These are phyloP conservation scores for Poecilia wingei DNA, from an alignment of 2,797 vertebrate genomes.

Conservation along the genomic window DNA sequence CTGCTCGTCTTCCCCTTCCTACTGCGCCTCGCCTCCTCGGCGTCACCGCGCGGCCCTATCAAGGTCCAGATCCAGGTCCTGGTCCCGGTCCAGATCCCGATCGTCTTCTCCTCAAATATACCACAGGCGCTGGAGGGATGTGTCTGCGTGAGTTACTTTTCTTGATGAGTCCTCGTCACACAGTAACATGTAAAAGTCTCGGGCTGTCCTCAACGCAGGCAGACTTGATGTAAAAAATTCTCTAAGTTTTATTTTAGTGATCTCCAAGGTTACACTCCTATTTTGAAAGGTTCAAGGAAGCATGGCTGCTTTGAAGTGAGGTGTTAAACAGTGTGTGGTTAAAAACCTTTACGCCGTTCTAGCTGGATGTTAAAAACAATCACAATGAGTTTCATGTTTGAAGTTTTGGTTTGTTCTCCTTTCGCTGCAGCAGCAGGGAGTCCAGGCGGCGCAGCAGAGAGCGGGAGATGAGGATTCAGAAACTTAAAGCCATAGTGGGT, in stretches of 20 bases:
- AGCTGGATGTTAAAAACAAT: neutral
- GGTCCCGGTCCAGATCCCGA: slow-evolving; percentile 65
- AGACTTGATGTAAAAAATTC: neutral
- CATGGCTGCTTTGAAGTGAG: neutral
- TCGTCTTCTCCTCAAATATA: slow-evolving; percentile 64
- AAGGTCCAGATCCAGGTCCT: slow-evolving; percentile 66
- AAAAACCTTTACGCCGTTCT: neutral
- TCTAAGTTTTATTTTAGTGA: neutral
- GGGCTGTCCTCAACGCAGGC: neutral
- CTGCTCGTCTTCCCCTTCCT: slow-evolving; percentile 81
- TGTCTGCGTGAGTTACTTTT: slow-evolving; percentile 77
- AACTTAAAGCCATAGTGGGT: slow-evolving; percentile 83
- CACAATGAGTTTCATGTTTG: neutral
- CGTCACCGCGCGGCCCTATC: slow-evolving; percentile 63
- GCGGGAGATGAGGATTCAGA: slow-evolving; percentile 66
- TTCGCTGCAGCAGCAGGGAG: slow-evolving; percentile 49
- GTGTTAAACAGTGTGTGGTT: neutral
- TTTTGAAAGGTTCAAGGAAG: neutral
- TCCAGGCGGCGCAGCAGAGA: slow-evolving; percentile 59
- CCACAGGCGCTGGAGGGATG: slow-evolving; percentile 64
- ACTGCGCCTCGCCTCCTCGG: slow-evolving; percentile 75
- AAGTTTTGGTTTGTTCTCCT: neutral
- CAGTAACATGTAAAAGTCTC: neutral
- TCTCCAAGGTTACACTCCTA: too few relatives aligned
- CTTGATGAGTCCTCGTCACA: neutral